Base-by-base conservation (phyloP, 2,888 invertebrate genomes). In the Lucinisca nassula region DNA sequence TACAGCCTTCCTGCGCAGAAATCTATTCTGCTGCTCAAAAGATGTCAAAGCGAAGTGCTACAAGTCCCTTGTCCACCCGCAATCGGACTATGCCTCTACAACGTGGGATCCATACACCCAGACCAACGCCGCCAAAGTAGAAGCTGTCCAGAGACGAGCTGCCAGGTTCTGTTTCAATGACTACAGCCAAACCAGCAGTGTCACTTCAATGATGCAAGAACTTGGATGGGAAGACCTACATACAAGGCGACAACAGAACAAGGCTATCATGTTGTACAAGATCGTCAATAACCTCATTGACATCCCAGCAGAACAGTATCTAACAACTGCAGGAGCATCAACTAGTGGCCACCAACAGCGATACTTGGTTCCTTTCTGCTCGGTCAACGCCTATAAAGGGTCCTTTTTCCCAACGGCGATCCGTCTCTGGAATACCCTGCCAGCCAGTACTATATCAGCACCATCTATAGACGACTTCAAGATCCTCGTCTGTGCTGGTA, bases 161-260 rank as follows among this genome's bases (percentile, higher is more conserved):
- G 82, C 45, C 21, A n/a, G n/a, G n/a, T n/a, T n/a, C n/a, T n/a
- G n/a, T n/a, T n/a, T n/a, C n/a, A n/a, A n/a, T n/a, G n/a, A 76
- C 40, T 72, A 82, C 72, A 55, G 72, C 1, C 61, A 40, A 37
- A 49, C 38, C 21, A 77, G 37, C n/a, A 82, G 76, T 72, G 76
- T 82, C 3, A 76, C 82, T 51, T 70, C 70, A 24, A 82, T 82
- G 77, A n/a, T n/a, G n/a, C n/a, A n/a, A n/a, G n/a, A n/a, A n/a
- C n/a, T n/a, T n/a, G n/a, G n/a, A n/a, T n/a, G 51, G 21, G 51
- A 51, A n/a, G 12, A 51, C 3, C 21, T 51, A 51, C 51, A 51
- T 4, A 21, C 51, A 14, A 51, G 51, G 51, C 17, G 51, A 6
- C 51, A 51, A n/a, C 51, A 51, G 51, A 51, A 51, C 51, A 51